phyloP scores from a whole-genome alignment of 2,113 vertebrate genomes.

The Odobenus rosmarus region DNA sequence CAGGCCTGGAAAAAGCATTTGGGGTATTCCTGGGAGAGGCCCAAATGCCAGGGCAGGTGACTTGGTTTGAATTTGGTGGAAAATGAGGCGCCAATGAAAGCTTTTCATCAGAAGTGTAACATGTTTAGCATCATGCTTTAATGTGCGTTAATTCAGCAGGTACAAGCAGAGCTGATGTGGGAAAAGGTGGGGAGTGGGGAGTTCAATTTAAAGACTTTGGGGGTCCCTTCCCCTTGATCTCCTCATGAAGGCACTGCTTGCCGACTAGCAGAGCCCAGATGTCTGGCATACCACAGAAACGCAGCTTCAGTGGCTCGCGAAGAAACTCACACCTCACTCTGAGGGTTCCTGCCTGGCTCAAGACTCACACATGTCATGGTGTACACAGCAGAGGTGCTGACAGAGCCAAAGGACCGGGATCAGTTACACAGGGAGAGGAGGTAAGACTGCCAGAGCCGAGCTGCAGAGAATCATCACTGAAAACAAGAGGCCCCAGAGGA shows the following conservation, averaged over 20 bases:
- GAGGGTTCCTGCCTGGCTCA: not conserved
- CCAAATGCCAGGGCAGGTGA: not conserved
- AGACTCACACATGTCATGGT: constrained; percentile 10
- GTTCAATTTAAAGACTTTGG: constrained; percentile 23
- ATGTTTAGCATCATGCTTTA: not conserved
- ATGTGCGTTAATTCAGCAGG: not conserved
- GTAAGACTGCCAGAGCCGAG: constrained; percentile 24
- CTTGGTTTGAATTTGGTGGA: constrained; percentile 23
- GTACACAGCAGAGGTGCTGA: constrained; percentile 60
- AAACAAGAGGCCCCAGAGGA: constrained; percentile 41
- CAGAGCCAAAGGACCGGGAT: constrained; percentile 55
- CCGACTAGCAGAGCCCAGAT: not conserved
- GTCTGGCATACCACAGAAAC: not conserved
- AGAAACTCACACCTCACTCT: constrained; percentile 54
- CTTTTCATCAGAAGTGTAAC: constrained; percentile 34
- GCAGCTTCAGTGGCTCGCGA: not conserved
- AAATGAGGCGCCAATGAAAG: constrained; percentile 11
- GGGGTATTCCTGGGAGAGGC: not conserved
- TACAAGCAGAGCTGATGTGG: constrained; percentile 32
- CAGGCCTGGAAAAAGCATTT: constrained; percentile 17
- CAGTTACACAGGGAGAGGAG: constrained; percentile 49
- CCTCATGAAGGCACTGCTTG: constrained; percentile 22
- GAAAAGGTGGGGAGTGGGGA: not conserved
- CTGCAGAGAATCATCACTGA: constrained; percentile 54
- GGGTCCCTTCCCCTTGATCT: not conserved